These are phyloP conservation scores for Phocoena sinus DNA, from an alignment of 2,113 vertebrate genomes.

Conservation along the genomic window DNA sequence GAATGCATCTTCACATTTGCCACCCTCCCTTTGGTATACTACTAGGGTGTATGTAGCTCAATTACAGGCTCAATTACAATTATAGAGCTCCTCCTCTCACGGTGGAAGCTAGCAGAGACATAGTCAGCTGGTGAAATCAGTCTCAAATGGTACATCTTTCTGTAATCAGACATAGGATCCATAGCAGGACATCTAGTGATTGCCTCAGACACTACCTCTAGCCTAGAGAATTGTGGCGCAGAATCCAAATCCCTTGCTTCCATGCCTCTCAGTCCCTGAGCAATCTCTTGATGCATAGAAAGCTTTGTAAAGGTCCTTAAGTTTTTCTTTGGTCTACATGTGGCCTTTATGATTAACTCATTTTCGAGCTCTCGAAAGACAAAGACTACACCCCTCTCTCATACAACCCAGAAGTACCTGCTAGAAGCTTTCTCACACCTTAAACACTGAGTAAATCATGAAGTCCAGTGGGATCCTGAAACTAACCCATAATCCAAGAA, in stretches of 20 bases:
- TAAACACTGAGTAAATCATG: background rate
- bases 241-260: background rate
- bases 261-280: background rate
- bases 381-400: background rate
- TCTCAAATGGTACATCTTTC: conserved; percentile 3
- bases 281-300: conserved; percentile 19
- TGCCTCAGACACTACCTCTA: background rate
- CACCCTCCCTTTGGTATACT: background rate
- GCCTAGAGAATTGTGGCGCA: background rate
- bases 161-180: background rate
- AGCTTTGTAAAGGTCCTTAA: conserved; percentile 11
- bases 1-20: background rate
- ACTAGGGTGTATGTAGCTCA: background rate
- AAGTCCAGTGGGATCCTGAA: background rate
- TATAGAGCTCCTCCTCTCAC: background rate
- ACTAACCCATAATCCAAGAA: conserved; percentile 1
- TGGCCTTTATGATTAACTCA: background rate
- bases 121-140: background rate
- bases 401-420: background rate
- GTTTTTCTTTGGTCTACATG: background rate
- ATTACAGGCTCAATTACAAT: background rate
- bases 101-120: background rate
- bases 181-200: background rate
- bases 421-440: background rate
- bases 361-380: conserved; percentile 11